These are phyloP conservation scores for Musca vetustissima DNA, from an alignment of 1,140 invertebrate species.

Conservation along the genomic window DNA sequence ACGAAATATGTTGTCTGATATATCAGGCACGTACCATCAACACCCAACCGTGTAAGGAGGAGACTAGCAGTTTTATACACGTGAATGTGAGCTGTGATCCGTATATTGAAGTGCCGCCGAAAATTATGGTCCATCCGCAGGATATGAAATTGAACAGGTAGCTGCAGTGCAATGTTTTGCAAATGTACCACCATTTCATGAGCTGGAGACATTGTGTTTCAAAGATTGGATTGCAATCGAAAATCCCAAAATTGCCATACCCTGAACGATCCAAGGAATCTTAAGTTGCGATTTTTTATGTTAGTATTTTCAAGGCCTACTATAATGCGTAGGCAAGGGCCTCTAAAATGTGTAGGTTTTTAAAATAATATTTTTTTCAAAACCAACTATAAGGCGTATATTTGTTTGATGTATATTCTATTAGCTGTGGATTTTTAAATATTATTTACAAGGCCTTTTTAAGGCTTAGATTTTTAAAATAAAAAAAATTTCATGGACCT, in stretches of 20 bases:
- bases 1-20: conserved; percentile 69
- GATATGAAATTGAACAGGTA: conserved; percentile 74
- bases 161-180: conserved; percentile 87
- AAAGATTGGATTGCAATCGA: conserved; percentile 86
- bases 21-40: conserved; percentile 85
- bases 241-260: conserved; percentile 72
- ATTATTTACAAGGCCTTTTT: too few relatives aligned
- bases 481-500: too few relatives aligned
- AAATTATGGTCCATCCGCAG: conserved; percentile 80
- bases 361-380: too few relatives aligned
- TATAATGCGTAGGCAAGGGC: too few relatives aligned
- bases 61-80: conserved; percentile 79
- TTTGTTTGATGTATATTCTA: too few relatives aligned
- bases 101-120: conserved; percentile 72
- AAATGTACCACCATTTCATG: conserved; percentile 86
- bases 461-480: too few relatives aligned
- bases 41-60: conserved; percentile 83
- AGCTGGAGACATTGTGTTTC: conserved; percentile 85
- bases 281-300: too few relatives aligned
- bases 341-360: too few relatives aligned
- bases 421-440: too few relatives aligned
- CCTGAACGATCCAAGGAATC: conserved; percentile 85
- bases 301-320: too few relatives aligned
- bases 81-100: conserved; percentile 72
- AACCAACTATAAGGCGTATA: too few relatives aligned